These are phyloP conservation scores for Phengaris alcon DNA, from an alignment of 2,888 invertebrate genomes.

Conservation along the genomic window DNA sequence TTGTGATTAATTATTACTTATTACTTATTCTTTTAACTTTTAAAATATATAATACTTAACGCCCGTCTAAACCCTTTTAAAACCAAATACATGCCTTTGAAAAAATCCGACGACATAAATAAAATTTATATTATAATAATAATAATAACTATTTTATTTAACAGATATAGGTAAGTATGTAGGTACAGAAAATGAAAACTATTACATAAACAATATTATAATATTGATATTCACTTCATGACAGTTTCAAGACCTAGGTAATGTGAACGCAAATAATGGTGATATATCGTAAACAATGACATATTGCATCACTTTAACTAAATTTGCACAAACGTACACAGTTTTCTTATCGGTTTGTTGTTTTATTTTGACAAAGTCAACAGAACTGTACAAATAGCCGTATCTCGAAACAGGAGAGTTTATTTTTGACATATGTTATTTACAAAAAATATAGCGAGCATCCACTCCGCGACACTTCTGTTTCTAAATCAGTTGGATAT, in stretches of 20 bases:
- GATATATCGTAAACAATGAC: conserved; percentile 37
- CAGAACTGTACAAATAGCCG: conserved; percentile 40
- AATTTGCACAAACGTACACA: conserved; percentile 39
- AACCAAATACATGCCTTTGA: neutral
- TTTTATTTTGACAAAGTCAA: conserved; percentile 41
- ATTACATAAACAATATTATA: neutral
- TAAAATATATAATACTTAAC: no score
- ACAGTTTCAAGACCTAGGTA: neutral
- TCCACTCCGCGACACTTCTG: conserved; percentile 50
- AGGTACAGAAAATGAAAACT: neutral
- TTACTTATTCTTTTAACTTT: no score
- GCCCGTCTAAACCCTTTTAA: neutral
- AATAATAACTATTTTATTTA: neutral
- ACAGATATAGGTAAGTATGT: neutral
- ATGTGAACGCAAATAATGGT: neutral
- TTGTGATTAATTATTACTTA: no score
- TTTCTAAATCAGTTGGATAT: conserved; percentile 60
- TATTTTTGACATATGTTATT: conserved; percentile 42
- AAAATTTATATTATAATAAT: no score
- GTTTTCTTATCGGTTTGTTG: conserved; percentile 40
- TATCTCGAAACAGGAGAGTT: conserved; percentile 38
- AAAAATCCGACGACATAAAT: neutral
- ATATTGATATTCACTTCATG: neutral
- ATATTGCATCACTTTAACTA: conserved; percentile 41
- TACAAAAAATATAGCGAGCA: conserved; percentile 35